Evolutionary conservation across 2,888 invertebrate species (phyloP), one percentile per base, ranked within the genome.

Genomic region (Zygogramma bicolorata): DNA sequence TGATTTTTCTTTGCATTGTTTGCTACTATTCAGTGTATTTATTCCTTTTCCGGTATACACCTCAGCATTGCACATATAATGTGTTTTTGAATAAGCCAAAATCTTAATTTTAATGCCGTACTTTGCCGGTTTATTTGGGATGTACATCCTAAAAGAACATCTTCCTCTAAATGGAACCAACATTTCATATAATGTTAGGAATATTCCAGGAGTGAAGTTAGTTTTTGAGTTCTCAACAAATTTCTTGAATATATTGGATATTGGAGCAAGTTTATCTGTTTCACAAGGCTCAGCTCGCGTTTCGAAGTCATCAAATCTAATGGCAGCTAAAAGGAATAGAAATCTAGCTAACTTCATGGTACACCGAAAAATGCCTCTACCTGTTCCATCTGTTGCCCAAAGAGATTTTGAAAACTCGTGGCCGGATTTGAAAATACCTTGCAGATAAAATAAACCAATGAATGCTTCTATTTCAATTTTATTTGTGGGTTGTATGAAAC

Each of bases 341-440:
- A 77, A 70, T 31, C 75, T 61, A 29, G 60, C 65, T 15, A 76
- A 63, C n/a, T 68, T 67, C 74, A 78, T 78, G 5, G 75, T 74
- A 60, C 53, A 53, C 22, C 70, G 61, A 62, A 78, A 76, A 53
- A 78, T 62, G n/a, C 68, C 67, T 60, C 74, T 68, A 20, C 75
- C 75, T 40, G 75, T 73, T 25, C 73, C 77, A 74, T 78, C 75
- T 42, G 70, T 73, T 20, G 75, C 66, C 71, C 74, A 78, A 15
- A 78, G 8, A 18, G 71, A 72, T 34, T 65, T 65, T 49, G 75
- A 27, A 65, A 72, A 74, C 68, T 79, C 74, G 29, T 78, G 78
- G 8, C 57, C 71, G 29, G 77, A 77, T 70, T 79, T 78, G 63
- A 78, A 77, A 38, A 74, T 13, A 38, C 73, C 75, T 46, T 59